Evolutionary conservation across 2,797 vertebrate species (phyloP).

Genomic region (Eulemur coronatus): DNA sequence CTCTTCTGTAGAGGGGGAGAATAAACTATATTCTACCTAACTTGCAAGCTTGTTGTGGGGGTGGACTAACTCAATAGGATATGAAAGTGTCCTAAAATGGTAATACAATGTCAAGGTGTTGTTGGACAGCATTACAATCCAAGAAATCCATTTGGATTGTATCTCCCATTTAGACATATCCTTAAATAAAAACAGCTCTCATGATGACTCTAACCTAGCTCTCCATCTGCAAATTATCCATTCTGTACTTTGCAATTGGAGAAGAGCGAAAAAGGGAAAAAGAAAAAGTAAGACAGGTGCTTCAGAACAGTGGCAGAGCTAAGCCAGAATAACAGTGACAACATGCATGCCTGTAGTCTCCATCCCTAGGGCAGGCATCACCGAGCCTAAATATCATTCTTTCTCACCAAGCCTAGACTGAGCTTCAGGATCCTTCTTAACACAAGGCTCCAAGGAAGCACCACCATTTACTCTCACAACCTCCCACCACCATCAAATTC

Average conservation of each 20-base stretch:
- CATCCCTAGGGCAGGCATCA: rapidly evolving
- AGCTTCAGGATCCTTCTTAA: neutral
- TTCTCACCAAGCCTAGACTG: neutral
- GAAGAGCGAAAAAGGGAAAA: neutral
- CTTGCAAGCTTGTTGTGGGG: rapidly evolving
- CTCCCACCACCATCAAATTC: neutral
- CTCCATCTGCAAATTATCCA: neutral
- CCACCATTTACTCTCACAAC: neutral
- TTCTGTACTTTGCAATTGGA: neutral
- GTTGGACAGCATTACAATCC: rapidly evolving
- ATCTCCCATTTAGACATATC: neutral
- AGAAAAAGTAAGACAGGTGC: neutral
- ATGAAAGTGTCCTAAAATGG: neutral
- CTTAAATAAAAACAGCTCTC: neutral
- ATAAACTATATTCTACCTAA: neutral
- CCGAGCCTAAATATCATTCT: neutral
- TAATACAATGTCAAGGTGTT: too few relatives aligned
- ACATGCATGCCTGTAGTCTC: rapidly evolving
- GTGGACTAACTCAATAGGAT: neutral
- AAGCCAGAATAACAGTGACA: neutral
- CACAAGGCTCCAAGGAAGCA: neutral
- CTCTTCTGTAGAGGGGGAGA: neutral
- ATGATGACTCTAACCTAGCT: neutral
- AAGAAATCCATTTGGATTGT: neutral
- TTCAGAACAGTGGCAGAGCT: neutral